A percentile compares a stretch with the other conserved stretches of the same genome.
Conservation (phyloP, 2,888 invertebrate genomes). For the Apomyelois bistriatella region DNA sequence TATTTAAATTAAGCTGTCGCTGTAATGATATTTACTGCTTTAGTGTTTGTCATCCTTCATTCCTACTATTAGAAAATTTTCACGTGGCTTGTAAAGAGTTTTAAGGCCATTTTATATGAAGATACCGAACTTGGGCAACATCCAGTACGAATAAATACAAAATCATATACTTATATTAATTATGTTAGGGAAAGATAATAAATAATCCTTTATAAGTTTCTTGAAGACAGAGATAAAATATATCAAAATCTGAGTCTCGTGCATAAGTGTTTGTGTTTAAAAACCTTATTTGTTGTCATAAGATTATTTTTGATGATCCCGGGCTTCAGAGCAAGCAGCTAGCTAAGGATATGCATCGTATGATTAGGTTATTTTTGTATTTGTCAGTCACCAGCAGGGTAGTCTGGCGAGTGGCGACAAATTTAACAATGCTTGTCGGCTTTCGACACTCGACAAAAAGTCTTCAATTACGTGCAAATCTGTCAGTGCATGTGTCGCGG, state of each 20-base stretch:
- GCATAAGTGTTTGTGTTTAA: too few species aligned
- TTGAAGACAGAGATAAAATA: too few species aligned
- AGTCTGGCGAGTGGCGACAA: slow-evolving; percentile 63
- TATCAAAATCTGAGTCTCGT: too few species aligned
- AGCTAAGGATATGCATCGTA: too few species aligned
- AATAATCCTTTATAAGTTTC: too few species aligned
- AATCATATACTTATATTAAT: too few species aligned
- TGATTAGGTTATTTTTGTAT: slow-evolving; percentile 60
- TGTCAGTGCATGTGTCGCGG: slow-evolving; percentile 55
- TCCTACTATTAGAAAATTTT: slow-evolving; percentile 47
- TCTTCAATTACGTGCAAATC: slow-evolving; percentile 70
- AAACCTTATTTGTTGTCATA: too few species aligned
- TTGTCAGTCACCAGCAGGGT: slow-evolving; percentile 59
- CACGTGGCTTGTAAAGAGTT: slow-evolving; percentile 42
- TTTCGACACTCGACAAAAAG: slow-evolving; percentile 43
- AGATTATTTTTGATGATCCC: too few species aligned
- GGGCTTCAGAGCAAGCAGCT: too few species aligned
- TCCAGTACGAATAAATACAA: too few species aligned
- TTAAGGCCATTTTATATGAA: slow-evolving; percentile 25
- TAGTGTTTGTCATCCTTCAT: slow-evolving; percentile 49
- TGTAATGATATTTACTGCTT: slow-evolving; percentile 71
- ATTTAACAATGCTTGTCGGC: slow-evolving; percentile 67
- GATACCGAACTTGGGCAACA: slow-evolving; percentile 13
- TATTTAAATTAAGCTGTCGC: slow-evolving; percentile 79
- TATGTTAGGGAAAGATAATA: too few species aligned